A percentile compares a stretch with the other conserved stretches of the same genome.
Conservation (phyloP, 1,140 invertebrate genomes). For the Halyomorpha halys region DNA sequence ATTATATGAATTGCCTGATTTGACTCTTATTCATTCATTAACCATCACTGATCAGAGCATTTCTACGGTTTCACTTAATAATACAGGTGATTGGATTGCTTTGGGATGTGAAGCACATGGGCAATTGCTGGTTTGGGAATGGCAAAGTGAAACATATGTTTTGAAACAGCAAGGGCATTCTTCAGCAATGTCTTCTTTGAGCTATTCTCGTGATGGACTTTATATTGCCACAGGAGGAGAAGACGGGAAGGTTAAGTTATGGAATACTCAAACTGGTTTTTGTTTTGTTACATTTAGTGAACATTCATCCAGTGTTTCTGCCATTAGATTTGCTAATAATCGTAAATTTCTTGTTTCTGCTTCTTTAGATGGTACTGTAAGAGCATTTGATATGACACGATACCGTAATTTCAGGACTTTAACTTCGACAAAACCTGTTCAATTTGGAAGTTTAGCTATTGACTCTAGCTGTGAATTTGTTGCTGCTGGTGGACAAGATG, state of each 20-base stretch:
- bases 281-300: constrained; percentile 92
- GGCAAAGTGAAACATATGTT: constrained; percentile 97
- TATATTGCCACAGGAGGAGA: constrained; percentile 86
- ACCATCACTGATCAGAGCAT: constrained; percentile 70
- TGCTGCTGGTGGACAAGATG: constrained; percentile 83
- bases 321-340: constrained; percentile 74
- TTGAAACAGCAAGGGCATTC: constrained; percentile 95
- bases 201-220: constrained; percentile 85
- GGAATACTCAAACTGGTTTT: constrained; percentile 83
- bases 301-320: constrained; percentile 71
- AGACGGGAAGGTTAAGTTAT: constrained; percentile 92
- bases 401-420: constrained; percentile 96
- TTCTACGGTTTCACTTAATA: constrained; percentile 69
- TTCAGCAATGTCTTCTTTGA: constrained; percentile 74
- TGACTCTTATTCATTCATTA: constrained; percentile 83
- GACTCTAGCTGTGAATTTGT: constrained; percentile 84
- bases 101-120: constrained; percentile 73
- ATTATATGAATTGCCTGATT: constrained; percentile 85
- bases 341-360: constrained; percentile 85
- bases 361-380: constrained; percentile 88
- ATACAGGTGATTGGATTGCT: constrained; percentile 89
- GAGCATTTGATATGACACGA: constrained; percentile 86
- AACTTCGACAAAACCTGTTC: constrained; percentile 76
- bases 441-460: constrained; percentile 84
- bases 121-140: constrained; percentile 95